Conservation (phyloP, 1,140 invertebrate genomes). For the Listronotus bonariensis region DNA sequence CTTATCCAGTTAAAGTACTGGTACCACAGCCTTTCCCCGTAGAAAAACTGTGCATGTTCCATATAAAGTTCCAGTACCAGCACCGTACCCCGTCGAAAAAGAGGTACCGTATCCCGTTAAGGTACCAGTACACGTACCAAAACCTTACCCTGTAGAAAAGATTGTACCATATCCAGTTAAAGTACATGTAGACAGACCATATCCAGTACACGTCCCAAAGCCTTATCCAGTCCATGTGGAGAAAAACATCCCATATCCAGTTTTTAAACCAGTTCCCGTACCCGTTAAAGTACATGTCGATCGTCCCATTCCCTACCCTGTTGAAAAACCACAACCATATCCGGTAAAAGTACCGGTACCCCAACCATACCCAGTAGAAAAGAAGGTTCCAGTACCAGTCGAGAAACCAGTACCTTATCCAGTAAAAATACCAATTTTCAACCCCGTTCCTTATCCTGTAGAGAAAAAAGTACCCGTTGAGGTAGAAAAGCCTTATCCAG, state of each 20-base stretch:
- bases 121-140: conserved; percentile 64
- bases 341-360: conserved; percentile 65
- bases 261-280: conserved; percentile 62
- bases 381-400: conserved; percentile 62
- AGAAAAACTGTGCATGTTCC: conserved; percentile 66
- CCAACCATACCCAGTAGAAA: conserved; percentile 62
- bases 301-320: conserved; percentile 65
- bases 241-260: conserved; percentile 55
- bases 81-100: conserved; percentile 69
- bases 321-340: conserved; percentile 65
- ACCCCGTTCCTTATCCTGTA: conserved; percentile 67
- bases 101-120: conserved; percentile 65
- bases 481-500: conserved; percentile 61
- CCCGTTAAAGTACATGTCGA: conserved; percentile 60
- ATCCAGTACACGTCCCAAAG: conserved; percentile 61
- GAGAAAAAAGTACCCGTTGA: conserved; percentile 68
- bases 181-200: conserved; percentile 63
- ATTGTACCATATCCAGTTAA: conserved; percentile 66
- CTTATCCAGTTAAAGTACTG: conserved; percentile 67
- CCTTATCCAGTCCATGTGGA: conserved; percentile 54
- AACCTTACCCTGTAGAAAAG: conserved; percentile 64
- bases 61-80: conserved; percentile 65
- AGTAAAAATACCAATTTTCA: conserved; percentile 67
- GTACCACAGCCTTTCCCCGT: conserved; percentile 71
- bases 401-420: conserved; percentile 69